Percentiles rank a stretch among this genome's conserved stretches.
Conservation (phyloP, 2,797 vertebrate genomes). For the Nyctibius grandis region DNA sequence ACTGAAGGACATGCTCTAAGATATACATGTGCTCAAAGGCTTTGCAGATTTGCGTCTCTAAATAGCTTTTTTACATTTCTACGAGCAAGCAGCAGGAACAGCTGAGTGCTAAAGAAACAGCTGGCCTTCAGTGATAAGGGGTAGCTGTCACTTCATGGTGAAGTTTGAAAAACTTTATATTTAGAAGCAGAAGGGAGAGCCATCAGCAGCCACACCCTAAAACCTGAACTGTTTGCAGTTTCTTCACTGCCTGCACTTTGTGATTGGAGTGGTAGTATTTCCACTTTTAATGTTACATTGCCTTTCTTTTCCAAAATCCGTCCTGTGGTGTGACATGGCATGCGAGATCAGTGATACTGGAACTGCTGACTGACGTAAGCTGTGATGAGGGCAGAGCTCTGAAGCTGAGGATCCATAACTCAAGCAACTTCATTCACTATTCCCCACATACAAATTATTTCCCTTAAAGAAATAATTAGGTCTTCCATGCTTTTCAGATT, state of each 20-base stretch:
- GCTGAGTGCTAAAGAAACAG: slow-evolving; percentile 44
- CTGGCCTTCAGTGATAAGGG: slow-evolving; percentile 54
- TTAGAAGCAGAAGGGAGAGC: slow-evolving; percentile 40
- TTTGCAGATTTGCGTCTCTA: slow-evolving; percentile 36
- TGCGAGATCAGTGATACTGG: background rate
- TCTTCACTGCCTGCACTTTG: background rate
- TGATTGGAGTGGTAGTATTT: background rate
- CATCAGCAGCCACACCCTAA: slow-evolving; percentile 15
- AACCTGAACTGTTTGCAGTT: background rate
- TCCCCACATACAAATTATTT: fast-evolving
- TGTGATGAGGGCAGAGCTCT: background rate
- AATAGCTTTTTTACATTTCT: slow-evolving; percentile 56
- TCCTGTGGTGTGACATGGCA: background rate
- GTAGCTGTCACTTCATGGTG: background rate
- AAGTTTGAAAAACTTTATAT: slow-evolving; percentile 40
- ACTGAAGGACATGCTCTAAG: background rate
- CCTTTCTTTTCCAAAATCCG: background rate
- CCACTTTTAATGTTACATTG: background rate
- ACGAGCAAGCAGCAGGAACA: background rate
- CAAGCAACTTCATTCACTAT: background rate
- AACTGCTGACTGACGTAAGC: background rate
- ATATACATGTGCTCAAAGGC: background rate
- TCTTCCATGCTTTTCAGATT: background rate
- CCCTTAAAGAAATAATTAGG: background rate
- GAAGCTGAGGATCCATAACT: background rate